Conservation (phyloP, 2,113 vertebrate genomes). For the Amia ocellicauda region DNA sequence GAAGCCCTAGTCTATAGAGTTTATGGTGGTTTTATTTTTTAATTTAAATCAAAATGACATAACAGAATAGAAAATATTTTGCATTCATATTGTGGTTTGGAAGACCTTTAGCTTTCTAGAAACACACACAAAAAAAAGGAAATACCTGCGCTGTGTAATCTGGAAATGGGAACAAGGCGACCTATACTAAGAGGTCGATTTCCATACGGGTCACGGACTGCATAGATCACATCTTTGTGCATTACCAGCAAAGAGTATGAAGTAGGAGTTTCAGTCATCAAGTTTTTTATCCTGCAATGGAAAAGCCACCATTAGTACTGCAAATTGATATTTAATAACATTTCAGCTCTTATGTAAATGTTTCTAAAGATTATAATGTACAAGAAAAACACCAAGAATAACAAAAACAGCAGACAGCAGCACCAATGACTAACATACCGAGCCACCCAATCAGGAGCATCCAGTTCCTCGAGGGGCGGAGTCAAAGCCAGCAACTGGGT, state of each 20-base stretch:
- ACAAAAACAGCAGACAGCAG: no score
- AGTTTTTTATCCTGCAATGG: constrained; percentile 84
- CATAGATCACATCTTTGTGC: constrained; percentile 92
- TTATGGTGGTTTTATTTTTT: no score
- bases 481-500: constrained; percentile 93
- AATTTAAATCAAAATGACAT: no score
- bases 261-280: constrained; percentile 92
- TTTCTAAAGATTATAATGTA: no score
- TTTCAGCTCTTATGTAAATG: no score
- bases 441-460: constrained; percentile 91
- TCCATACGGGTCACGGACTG: constrained; percentile 91
- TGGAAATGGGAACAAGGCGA: constrained; percentile 82
- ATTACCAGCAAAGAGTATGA: constrained; percentile 92
- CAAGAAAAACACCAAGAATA: no score
- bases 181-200: constrained; percentile 93
- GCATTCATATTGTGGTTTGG: background rate
- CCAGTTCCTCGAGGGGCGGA: constrained; percentile 85
- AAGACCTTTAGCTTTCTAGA: no score
- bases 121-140: background rate
- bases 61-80: no score
- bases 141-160: constrained; percentile 67
- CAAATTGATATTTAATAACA: no score
- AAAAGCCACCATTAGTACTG: constrained; percentile 26
- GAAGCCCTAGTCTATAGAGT: no score
- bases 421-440: no score